A percentile compares a stretch with the other conserved stretches of the same genome.
These are phyloP conservation scores for Acheta domesticus DNA, from an alignment of 2,888 invertebrate genomes.

Conservation along the genomic window DNA sequence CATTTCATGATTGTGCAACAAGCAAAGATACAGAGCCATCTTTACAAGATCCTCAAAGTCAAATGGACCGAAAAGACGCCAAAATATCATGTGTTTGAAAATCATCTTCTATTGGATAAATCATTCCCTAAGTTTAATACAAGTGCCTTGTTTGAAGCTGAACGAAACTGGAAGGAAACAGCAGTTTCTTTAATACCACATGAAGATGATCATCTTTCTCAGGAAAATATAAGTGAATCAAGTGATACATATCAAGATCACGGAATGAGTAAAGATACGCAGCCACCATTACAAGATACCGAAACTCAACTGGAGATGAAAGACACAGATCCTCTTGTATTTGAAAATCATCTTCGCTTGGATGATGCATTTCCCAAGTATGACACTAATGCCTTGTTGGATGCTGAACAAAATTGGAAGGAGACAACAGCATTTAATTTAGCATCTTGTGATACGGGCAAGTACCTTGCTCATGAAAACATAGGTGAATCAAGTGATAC, in stretches of 20 bases:
- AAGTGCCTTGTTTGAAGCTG: neutral
- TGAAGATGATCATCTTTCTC: constrained; percentile 3
- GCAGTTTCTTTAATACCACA: neutral
- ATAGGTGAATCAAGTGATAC: neutral
- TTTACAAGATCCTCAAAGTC: neutral
- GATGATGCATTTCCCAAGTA: constrained; percentile 26
- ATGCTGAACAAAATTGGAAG: constrained; percentile 27
- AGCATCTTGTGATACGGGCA: constrained; percentile 48
- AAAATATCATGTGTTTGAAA: too few relatives aligned
- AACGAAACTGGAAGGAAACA: constrained; percentile 11
- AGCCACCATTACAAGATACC: neutral
- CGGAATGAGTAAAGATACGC: too few relatives aligned
- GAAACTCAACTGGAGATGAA: neutral
- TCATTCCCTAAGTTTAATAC: too few relatives aligned
- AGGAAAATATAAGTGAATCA: constrained; percentile 20
- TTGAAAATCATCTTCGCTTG: constrained; percentile 28
- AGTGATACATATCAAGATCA: neutral
- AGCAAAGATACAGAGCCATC: too few relatives aligned
- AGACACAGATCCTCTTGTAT: neutral
- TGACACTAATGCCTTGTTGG: neutral
- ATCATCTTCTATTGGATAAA: too few relatives aligned
- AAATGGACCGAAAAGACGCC: too few relatives aligned
- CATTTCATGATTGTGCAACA: too few relatives aligned
- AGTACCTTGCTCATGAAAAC: constrained; percentile 52
- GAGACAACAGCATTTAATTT: constrained; percentile 18